Evolutionary conservation across 2,888 invertebrate genomes (phyloP).

Genomic region (Prosopocoilus inquinatus): DNA sequence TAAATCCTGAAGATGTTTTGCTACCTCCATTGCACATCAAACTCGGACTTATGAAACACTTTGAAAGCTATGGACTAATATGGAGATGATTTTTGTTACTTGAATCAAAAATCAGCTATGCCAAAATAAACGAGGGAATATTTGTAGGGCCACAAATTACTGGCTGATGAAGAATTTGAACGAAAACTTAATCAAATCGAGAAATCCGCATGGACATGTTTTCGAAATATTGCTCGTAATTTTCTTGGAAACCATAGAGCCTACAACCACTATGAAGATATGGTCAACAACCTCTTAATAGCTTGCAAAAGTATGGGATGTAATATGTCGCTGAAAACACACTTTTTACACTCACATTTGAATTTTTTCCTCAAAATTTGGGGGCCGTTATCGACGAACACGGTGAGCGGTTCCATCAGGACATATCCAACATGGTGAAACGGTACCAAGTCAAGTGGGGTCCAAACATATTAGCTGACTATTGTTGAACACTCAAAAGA

Average conservation of each 20-base stretch:
- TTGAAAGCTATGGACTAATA: constrained; percentile 14
- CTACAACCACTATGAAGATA: constrained; percentile 11
- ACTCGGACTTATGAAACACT: constrained; percentile 16
- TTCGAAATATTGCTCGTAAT: constrained; percentile 6
- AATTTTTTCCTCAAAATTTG: constrained; percentile 35
- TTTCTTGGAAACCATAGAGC: constrained; percentile 18
- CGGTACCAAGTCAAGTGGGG: constrained; percentile 38
- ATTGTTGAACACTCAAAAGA: too few species aligned
- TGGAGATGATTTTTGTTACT: constrained; percentile 11
- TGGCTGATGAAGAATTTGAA: too few species aligned
- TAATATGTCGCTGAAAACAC: constrained; percentile 36
- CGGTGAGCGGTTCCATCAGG: constrained; percentile 39
- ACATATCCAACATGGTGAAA: constrained; percentile 37
- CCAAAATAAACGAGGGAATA: constrained; percentile 19
- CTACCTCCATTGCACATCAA: constrained; percentile 8
- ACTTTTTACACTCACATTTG: constrained; percentile 34
- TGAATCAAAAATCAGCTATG: constrained; percentile 17
- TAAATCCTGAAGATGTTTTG: background rate
- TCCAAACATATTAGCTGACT: constrained; percentile 37
- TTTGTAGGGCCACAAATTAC: constrained; percentile 22
- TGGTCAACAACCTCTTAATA: constrained; percentile 14
- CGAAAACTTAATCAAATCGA: constrained; percentile 18
- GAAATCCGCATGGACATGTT: constrained; percentile 16
- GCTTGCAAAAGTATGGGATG: constrained; percentile 15
- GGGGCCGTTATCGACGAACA: constrained; percentile 36